phyloP scores from a whole-genome alignment of 2,797 vertebrate genomes.

The Anolis apletophallus region DNA sequence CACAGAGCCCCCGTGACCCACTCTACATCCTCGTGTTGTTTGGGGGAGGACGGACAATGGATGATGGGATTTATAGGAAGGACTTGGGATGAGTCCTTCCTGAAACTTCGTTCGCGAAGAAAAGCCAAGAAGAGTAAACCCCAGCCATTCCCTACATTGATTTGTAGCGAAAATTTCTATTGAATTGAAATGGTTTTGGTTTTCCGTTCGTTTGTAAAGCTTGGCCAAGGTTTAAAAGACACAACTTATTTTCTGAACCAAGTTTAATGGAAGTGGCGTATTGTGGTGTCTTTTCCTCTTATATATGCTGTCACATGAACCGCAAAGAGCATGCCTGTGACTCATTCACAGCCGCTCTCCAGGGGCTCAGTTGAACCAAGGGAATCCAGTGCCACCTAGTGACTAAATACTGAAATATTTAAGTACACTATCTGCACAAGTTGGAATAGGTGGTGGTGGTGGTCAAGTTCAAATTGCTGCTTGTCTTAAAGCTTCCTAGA shows the following conservation, averaged over 20 bases:
- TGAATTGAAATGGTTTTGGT: background rate
- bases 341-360: background rate
- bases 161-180: background rate
- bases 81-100: too few relatives aligned
- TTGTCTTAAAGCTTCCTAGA: background rate
- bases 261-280: too few relatives aligned
- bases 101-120: too few relatives aligned
- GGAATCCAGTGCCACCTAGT: background rate
- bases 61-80: too few relatives aligned
- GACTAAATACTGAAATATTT: background rate
- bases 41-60: too few relatives aligned
- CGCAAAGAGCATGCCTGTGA: background rate
- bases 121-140: too few relatives aligned
- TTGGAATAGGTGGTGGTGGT: background rate
- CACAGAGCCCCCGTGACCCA: too few relatives aligned
- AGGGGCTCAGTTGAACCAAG: background rate
- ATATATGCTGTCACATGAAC: background rate
- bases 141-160: background rate
- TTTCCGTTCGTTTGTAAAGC: background rate
- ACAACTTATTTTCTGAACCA: too few relatives aligned
- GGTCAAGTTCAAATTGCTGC: background rate
- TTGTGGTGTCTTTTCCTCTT: background rate
- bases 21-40: too few relatives aligned
- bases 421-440: background rate
- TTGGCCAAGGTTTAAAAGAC: background rate